Evolutionary conservation across 92 coral and sea anemone species (phyloP).

Genomic region (Palythoa heliodiscus): DNA sequence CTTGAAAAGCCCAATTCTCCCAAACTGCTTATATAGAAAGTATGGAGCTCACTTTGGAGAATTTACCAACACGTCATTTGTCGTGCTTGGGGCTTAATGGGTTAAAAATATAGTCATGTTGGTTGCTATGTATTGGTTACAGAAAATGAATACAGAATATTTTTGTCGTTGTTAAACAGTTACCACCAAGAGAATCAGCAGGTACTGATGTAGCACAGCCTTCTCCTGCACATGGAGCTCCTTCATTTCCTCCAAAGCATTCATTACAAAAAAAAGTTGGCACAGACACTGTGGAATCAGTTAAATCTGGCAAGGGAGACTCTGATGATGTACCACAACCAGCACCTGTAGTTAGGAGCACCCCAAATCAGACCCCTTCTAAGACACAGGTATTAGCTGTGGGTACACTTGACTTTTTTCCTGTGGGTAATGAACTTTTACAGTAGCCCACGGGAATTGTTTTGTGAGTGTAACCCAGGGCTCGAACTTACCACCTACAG

Average conservation of each 20-base stretch:
- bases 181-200: background rate
- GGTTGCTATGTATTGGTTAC: no score
- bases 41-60: no score
- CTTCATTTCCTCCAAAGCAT: slow-evolving; percentile 36
- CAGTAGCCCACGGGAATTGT: no score
- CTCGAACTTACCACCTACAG: no score
- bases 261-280: slow-evolving; percentile 24
- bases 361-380: background rate
- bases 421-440: no score
- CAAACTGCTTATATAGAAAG: no score
- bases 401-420: no score
- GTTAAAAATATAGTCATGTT: background rate
- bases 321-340: slow-evolving; percentile 27
- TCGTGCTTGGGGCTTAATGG: no score
- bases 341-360: slow-evolving; percentile 36
- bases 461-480: no score
- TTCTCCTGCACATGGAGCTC: background rate
- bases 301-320: background rate
- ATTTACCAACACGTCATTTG: no score
- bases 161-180: slow-evolving; percentile 2
- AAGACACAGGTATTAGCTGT: no score
- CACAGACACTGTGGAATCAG: background rate
- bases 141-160: background rate
- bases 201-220: slow-evolving; percentile 12
- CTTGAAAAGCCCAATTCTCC: no score